Evolutionary conservation across 2,797 vertebrate genomes (phyloP).

Genomic region (Lophotriccus pileatus): DNA sequence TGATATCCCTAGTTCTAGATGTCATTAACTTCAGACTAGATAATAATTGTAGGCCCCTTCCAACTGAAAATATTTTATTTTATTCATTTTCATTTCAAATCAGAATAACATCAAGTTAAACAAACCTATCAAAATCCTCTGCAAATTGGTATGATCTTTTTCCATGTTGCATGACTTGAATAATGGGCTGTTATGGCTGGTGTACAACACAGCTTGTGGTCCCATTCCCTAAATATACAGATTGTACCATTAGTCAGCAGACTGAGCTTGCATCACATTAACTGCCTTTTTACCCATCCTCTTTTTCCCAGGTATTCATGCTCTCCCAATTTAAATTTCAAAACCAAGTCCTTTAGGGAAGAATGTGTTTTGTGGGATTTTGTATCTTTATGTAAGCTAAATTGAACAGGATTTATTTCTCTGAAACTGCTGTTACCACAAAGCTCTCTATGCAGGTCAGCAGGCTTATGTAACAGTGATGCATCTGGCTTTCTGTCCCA

Average conservation of each 20-base stretch:
- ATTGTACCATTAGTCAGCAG: neutral
- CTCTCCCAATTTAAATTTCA: neutral
- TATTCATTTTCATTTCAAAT: neutral
- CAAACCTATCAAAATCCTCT: neutral
- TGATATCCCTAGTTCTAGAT: neutral
- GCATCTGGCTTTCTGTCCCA: conserved; percentile 41
- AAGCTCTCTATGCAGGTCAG: conserved; percentile 51
- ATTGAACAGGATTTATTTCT: neutral
- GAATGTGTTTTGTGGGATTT: neutral
- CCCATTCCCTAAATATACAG: neutral
- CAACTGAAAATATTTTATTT: neutral
- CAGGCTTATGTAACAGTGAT: conserved; percentile 51
- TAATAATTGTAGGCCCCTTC: neutral
- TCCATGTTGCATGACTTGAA: neutral
- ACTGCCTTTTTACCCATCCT: neutral
- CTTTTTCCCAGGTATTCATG: neutral
- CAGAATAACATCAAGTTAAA: neutral
- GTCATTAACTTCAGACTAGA: neutral
- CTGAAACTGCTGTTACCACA: neutral
- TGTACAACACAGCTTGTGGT: neutral
- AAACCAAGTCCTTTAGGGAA: neutral
- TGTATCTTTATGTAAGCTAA: neutral
- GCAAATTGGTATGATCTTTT: neutral
- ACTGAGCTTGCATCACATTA: neutral
- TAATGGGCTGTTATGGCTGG: neutral